Base-by-base conservation (phyloP, 2,113 vertebrate genomes). In the Tetrao urogallus region DNA sequence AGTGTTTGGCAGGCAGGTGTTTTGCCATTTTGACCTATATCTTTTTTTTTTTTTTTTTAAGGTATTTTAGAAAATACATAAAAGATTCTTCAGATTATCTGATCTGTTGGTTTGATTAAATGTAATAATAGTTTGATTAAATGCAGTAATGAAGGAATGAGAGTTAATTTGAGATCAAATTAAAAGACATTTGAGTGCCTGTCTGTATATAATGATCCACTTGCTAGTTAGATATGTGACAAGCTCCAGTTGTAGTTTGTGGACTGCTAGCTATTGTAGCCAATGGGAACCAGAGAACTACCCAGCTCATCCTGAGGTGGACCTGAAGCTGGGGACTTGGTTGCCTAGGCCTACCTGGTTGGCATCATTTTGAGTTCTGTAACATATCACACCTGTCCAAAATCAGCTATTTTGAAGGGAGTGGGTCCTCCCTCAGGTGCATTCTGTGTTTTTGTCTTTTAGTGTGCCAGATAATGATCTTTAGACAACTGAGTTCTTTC, bases 311-410 rank as follows among this genome's bases (percentile, higher is more conserved):
- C 32, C 50, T 45, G 27, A 66, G 14, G 34, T 27, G 76, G 58
- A 66, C 9, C 13, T 38, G 5, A 34, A 10, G 22, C 4, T 61
- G 32, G 36, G 15, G 28, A 57, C 34, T 76, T 11, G 13, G 34
- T 72, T 81, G 40, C 20, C 34, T 66, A 67, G 67, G 48, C 14
- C 17, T 30, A 66, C 27, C n/a, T 7, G 8, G 4, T 72, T 61
- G 38, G 27, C 25, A 32, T 40, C 13, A 7, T 17, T 70, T 24
- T 80, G 57, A 91, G 78, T 79, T 79, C 38, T 60, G 57, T 52
- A 18, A 4, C 25, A 28, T 27, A 30, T 43, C 25, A 13, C 1
- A 1, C 12, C 18, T 54, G 3, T 6, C 8, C 36, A 24, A 0
- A 3, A 66, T 20, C 32, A 81, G 34, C 58, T 81, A 27, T 57